Conservation (phyloP, 2,888 invertebrate genomes). For the Drosophila flavopinicola region DNA sequence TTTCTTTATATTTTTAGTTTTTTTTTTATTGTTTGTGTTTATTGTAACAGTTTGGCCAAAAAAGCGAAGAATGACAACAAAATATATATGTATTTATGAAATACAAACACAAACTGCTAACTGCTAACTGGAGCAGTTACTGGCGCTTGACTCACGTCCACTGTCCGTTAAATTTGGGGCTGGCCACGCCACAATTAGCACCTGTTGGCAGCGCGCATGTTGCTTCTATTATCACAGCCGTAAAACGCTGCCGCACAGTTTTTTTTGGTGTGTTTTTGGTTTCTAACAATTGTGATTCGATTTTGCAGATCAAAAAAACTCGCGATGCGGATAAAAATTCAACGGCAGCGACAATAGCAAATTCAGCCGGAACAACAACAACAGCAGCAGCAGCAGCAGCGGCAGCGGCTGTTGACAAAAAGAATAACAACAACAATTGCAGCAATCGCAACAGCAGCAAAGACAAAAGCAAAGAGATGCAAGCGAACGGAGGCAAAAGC, state of each 20-base stretch:
- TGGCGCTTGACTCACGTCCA: conserved; percentile 18
- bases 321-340: conserved; percentile 64
- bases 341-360: conserved; percentile 30
- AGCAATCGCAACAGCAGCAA: conserved; percentile 66
- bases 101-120: conserved; percentile 20
- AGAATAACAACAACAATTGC: conserved; percentile 51
- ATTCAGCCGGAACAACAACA: conserved; percentile 25
- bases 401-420: conserved; percentile 43
- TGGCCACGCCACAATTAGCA: conserved; percentile 65
- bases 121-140: conserved; percentile 47
- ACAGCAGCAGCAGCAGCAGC: conserved; percentile 20
- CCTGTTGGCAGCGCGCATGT: conserved; percentile 48
- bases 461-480: conserved; percentile 81
- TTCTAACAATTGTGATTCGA: background rate
- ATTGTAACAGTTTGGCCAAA: conserved; percentile 24
- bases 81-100: too few relatives aligned
- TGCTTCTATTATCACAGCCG: conserved; percentile 40
- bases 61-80: background rate
- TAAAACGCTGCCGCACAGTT: conserved; percentile 33
- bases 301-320: conserved; percentile 66
- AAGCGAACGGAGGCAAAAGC: conserved; percentile 79
- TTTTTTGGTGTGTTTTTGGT: background rate
- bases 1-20: background rate
- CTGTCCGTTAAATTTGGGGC: conserved; percentile 38
- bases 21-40: conserved; percentile 10